phyloP scores from a whole-genome alignment of 35 echinoderm and acorn worm species.

The Stichopus chloronotus region DNA sequence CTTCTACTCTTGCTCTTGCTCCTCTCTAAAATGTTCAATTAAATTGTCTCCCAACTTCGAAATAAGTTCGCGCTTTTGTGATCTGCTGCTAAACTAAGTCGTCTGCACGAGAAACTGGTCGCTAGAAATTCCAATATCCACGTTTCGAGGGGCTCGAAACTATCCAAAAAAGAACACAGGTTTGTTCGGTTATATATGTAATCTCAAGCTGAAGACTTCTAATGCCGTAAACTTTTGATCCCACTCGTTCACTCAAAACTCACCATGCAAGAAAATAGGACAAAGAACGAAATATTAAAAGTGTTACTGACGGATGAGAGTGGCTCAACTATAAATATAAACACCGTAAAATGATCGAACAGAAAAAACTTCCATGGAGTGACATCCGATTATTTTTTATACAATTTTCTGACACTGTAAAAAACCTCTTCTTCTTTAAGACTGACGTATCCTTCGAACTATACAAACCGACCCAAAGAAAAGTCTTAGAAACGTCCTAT shows the following conservation, averaged over 20 bases:
- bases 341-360: not conserved
- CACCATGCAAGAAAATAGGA: too few species aligned
- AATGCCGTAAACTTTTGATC: too few species aligned
- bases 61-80: not conserved
- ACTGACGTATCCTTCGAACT: not conserved
- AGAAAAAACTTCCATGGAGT: not conserved
- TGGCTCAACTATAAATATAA: not conserved
- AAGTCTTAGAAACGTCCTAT: not conserved
- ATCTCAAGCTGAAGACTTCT: too few species aligned
- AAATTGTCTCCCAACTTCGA: not conserved
- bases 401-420: not conserved
- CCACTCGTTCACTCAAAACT: too few species aligned
- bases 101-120: not conserved
- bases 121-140: constrained; percentile 1
- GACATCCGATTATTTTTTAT: not conserved
- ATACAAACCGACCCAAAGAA: not conserved
- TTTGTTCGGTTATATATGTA: not conserved
- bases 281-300: too few species aligned
- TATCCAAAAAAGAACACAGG: not conserved
- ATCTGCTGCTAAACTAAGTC: too few species aligned
- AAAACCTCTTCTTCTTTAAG: not conserved
- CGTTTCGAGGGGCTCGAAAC: not conserved
- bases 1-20: not conserved
- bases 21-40: not conserved
- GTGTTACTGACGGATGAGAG: not conserved